Conservation (phyloP, 2,888 invertebrate species). For the Eupithecia insigniata region DNA sequence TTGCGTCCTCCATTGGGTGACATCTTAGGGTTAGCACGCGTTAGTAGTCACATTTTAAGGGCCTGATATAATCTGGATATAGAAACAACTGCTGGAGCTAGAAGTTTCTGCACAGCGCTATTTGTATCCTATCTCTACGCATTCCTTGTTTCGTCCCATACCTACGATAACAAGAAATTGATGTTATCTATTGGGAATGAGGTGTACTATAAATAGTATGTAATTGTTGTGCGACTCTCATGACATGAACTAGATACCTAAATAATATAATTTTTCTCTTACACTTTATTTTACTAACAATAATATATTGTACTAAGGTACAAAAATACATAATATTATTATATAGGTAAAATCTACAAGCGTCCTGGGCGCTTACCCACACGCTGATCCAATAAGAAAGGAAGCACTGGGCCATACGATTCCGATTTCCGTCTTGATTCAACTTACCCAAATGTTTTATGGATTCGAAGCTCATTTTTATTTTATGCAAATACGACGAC, state of each 20-base stretch:
- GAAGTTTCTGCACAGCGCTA: background rate
- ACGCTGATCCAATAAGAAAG: background rate
- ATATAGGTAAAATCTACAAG: background rate
- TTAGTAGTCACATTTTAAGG: background rate
- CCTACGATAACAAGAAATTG: background rate
- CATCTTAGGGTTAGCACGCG: slow-evolving; percentile 51
- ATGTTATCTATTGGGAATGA: background rate
- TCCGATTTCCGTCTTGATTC: too few relatives aligned
- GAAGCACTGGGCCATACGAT: background rate
- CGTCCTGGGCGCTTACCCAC: background rate
- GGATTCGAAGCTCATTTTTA: background rate
- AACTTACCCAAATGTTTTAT: background rate
- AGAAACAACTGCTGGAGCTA: background rate
- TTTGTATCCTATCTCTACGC: background rate
- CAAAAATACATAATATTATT: too few relatives aligned
- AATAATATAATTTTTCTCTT: background rate
- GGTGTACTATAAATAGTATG: too few relatives aligned
- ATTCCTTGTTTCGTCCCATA: background rate
- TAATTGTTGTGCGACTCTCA: background rate
- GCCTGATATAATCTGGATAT: background rate
- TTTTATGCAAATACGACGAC: background rate
- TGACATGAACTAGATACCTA: background rate
- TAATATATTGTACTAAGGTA: too few relatives aligned
- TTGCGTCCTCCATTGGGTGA: slow-evolving; percentile 61
- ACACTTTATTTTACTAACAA: too few relatives aligned